Evolutionary conservation across 2,888 invertebrate genomes (phyloP).

Genomic region (Palloptera scutellata): DNA sequence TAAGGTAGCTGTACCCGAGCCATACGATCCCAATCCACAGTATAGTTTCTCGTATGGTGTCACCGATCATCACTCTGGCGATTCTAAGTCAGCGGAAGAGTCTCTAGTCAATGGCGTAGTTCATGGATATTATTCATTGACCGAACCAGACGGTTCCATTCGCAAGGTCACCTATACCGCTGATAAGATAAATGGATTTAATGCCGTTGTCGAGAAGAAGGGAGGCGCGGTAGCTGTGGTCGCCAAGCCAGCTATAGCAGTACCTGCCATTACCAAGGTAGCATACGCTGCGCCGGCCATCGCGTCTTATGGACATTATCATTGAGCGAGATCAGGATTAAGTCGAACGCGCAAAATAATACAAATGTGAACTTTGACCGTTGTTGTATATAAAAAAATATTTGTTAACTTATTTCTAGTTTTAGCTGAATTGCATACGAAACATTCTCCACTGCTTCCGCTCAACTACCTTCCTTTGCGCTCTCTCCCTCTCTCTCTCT

Average conservation of each 20-base stretch:
- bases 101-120: slow-evolving; percentile 71
- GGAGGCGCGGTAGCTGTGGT: slow-evolving; percentile 48
- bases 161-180: slow-evolving; percentile 73
- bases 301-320: slow-evolving; percentile 40
- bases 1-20: slow-evolving; percentile 53
- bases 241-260: slow-evolving; percentile 45
- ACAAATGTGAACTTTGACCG: background rate
- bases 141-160: slow-evolving; percentile 72
- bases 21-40: slow-evolving; percentile 66
- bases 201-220: slow-evolving; percentile 71
- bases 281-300: slow-evolving; percentile 48
- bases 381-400: slow-evolving; percentile 8
- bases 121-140: slow-evolving; percentile 71
- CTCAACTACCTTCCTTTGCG: slow-evolving; percentile 4
- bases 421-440: slow-evolving; percentile 18
- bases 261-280: slow-evolving; percentile 46
- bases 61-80: slow-evolving; percentile 72
- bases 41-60: slow-evolving; percentile 76
- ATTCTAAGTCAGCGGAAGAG: slow-evolving; percentile 67
- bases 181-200: slow-evolving; percentile 73
- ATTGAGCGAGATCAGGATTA: too few species aligned
- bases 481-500: slow-evolving; percentile 3
- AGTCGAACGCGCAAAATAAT: background rate
- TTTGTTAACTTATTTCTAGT: slow-evolving; percentile 32
- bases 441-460: background rate